A percentile compares a stretch with the other conserved stretches of the same genome.
Evolutionary conservation across 2,113 vertebrate species (phyloP).

Genomic region (Hippolais icterina): DNA sequence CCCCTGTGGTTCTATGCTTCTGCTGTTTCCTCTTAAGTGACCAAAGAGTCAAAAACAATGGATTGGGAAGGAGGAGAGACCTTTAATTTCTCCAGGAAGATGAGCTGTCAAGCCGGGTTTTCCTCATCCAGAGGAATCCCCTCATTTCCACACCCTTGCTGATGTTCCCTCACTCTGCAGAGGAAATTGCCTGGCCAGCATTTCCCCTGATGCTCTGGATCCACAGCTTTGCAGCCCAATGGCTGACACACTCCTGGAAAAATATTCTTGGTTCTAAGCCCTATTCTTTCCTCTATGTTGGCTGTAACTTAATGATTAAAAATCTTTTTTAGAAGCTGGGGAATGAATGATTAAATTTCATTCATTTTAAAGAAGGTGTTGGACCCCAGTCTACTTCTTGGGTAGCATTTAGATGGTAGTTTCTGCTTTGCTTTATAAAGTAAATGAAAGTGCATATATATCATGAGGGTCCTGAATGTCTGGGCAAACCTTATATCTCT

Average conservation of each 20-base stretch:
- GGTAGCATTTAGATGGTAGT: not conserved
- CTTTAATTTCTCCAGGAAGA: not conserved
- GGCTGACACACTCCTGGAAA: rapidly evolving
- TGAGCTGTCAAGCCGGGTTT: not conserved
- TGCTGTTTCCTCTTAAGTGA: not conserved
- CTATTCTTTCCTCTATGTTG: rapidly evolving
- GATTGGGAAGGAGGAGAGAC: not conserved
- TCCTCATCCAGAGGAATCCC: not conserved
- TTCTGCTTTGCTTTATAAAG: not conserved
- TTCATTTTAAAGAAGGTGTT: not conserved
- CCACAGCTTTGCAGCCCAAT: rapidly evolving
- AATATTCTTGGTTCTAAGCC: not conserved
- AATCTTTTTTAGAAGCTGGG: not conserved
- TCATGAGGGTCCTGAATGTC: not conserved
- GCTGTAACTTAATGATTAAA: not conserved
- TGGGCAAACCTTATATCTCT: not conserved
- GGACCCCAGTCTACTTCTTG: not conserved
- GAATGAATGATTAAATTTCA: not conserved
- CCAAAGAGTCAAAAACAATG: not conserved
- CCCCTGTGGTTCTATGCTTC: not conserved
- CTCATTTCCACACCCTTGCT: not conserved
- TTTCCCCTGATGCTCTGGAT: not conserved
- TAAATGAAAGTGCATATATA: rapidly evolving
- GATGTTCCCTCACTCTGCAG: not conserved
- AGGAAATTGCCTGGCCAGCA: not conserved